Conservation (phyloP, 2,888 invertebrate genomes). For the Neelides folsomi region DNA sequence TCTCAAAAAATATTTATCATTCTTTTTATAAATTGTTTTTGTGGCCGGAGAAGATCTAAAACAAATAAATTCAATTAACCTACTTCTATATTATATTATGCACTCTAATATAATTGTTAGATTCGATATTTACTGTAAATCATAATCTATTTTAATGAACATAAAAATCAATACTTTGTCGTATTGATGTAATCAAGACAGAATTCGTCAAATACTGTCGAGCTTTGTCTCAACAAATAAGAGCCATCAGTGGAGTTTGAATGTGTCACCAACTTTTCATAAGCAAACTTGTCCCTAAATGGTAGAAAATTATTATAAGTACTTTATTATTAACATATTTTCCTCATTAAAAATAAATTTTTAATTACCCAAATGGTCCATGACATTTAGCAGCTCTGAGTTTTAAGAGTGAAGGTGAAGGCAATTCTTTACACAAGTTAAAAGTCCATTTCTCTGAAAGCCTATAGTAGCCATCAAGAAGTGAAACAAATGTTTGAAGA, state of each 20-base stretch:
- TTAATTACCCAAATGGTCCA: constrained; percentile 70
- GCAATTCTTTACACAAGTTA: constrained; percentile 68
- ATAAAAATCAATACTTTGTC: no score
- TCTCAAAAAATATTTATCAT: neutral
- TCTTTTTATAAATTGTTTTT: constrained; percentile 2
- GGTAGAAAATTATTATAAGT: constrained; percentile 6
- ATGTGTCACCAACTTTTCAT: constrained; percentile 68
- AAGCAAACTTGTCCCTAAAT: constrained; percentile 66
- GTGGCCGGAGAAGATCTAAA: constrained; percentile 22
- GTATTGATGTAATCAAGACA: constrained; percentile 60
- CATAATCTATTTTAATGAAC: no score
- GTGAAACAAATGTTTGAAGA: constrained; percentile 64
- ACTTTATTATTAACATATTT: constrained; percentile 3
- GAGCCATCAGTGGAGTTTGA: constrained; percentile 59
- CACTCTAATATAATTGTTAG: no score
- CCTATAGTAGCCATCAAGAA: constrained; percentile 75
- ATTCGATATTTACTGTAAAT: no score
- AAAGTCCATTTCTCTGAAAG: constrained; percentile 79
- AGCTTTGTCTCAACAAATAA: constrained; percentile 69
- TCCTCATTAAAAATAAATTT: neutral
- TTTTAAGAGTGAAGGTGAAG: constrained; percentile 62
- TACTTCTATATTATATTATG: no score
- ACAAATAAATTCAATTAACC: neutral
- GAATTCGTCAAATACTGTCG: constrained; percentile 61
- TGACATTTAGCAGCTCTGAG: constrained; percentile 65